phyloP scores from a whole-genome alignment of 2,797 vertebrate species.

The Megalops cyprinoides region DNA sequence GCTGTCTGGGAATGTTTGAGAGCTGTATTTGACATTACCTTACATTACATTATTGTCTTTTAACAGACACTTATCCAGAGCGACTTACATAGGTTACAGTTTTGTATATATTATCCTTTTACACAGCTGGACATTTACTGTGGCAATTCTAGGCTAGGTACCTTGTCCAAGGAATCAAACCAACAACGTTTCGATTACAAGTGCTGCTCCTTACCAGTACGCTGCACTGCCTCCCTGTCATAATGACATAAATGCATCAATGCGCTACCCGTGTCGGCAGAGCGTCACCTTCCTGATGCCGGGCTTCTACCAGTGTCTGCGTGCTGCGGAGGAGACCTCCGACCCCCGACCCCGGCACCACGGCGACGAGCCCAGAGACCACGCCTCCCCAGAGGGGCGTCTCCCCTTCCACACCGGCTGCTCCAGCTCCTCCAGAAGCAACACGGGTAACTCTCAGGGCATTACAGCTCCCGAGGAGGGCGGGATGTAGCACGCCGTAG shows the following conservation, averaged over 20 bases:
- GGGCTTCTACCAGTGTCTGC: slow-evolving; percentile 85
- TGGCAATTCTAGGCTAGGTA: too few relatives aligned
- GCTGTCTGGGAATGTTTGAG: slow-evolving; percentile 19
- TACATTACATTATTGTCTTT: too few relatives aligned
- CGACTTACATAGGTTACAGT: too few relatives aligned
- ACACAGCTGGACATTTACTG: too few relatives aligned
- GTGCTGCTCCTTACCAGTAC: too few relatives aligned
- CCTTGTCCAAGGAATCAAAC: too few relatives aligned
- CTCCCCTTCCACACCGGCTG: slow-evolving; percentile 37
- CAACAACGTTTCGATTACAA: too few relatives aligned
- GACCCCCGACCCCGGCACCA: slow-evolving; percentile 52
- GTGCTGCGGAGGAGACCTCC: slow-evolving; percentile 51
- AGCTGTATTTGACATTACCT: too few relatives aligned
- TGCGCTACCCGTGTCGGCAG: slow-evolving; percentile 63
- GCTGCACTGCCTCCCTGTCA: too few relatives aligned
- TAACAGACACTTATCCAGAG: too few relatives aligned
- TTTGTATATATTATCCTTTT: too few relatives aligned
- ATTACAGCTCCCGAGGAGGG: not conserved
- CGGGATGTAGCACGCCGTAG: not conserved
- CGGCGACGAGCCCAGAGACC: slow-evolving; percentile 32
- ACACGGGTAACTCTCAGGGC: slow-evolving; percentile 52
- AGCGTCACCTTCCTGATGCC: slow-evolving; percentile 89
- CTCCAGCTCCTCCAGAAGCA: slow-evolving; percentile 39
- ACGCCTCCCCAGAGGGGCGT: slow-evolving; percentile 27
- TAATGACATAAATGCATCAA: slow-evolving; percentile 8